Conservation (phyloP, 2,113 vertebrate species). For the Plotosus lineatus region DNA sequence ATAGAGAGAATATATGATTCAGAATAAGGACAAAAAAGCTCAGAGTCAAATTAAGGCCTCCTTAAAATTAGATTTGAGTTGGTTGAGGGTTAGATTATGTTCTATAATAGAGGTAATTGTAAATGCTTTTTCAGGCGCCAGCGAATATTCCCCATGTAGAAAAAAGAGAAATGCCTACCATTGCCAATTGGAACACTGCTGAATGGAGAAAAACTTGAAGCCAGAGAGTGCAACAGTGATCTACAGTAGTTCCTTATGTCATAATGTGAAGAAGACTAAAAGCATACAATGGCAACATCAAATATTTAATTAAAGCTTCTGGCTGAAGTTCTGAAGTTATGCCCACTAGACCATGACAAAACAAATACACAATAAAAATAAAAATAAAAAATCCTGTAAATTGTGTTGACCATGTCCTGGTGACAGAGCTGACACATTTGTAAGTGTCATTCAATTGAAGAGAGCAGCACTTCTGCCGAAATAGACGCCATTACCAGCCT, state of each 20-base stretch:
- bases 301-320: not conserved
- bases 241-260: no score
- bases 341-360: slow-evolving; percentile 18
- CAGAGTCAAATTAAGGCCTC: slow-evolving; percentile 45
- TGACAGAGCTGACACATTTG: slow-evolving; percentile 75
- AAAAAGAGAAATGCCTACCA: slow-evolving; percentile 11
- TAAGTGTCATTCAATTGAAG: slow-evolving; percentile 81
- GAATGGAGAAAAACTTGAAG: not conserved
- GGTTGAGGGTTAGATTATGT: slow-evolving; percentile 77
- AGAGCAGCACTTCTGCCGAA: slow-evolving; percentile 78
- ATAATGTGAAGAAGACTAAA: not conserved
- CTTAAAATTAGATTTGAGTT: slow-evolving; percentile 72
- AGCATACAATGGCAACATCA: not conserved
- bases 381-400: slow-evolving; percentile 33
- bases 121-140: slow-evolving; percentile 35
- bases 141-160: slow-evolving; percentile 68
- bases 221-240: not conserved
- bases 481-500: slow-evolving; percentile 84
- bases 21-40: slow-evolving; percentile 55
- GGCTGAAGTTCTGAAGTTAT: not conserved
- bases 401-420: slow-evolving; percentile 73
- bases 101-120: slow-evolving; percentile 61
- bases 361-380: slow-evolving; percentile 22
- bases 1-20: slow-evolving; percentile 73
- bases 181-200: not conserved